Base-by-base conservation (phyloP, 2,113 vertebrate genomes). In the Megaceryle maxima region DNA sequence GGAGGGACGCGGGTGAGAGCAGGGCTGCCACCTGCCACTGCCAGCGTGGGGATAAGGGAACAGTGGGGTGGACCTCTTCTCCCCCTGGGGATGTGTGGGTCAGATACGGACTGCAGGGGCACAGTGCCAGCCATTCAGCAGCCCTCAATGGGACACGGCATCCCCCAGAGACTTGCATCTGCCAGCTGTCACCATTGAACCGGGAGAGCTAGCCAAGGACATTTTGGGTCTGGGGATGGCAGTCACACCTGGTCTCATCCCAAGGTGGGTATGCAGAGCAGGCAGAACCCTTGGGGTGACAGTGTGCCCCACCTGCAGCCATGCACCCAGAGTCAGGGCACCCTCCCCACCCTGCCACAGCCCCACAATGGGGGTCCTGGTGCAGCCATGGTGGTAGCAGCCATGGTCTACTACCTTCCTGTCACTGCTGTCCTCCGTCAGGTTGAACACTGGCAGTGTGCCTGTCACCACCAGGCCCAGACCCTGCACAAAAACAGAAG, bases 381-480 rank as follows among this genome's bases (percentile, higher is more conserved):
- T 26, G 33, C 35, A 68, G 75, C 44, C 82, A 77, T 73, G 28
- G 10, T 2, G 26, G 66, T 68, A 26, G 44, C 59, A 93, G 60
- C 62, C 57, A 75, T 25, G n/a, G 66, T n/a, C 16, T 90, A 94
- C 44, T 95, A 98, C 97, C 98, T 98, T 99, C 98, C 99, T 99
- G 97, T 98, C 94, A 56, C 98, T 98, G 16, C 96, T 97, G 67
- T 99, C 99, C 87, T 98, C 98, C 0, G 99, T 99, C 94, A 99
- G 98, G 98, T 99, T 99, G 97, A 99, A 99, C 76, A 99, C 99
- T 0, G 99, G 99, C 97, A 99, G 98, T 0, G 99, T 99, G 74
- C 99, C 99, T 1, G 99, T 99, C 96, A 99, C 99, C 96, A 99
- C 99, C 50, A 99, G 97, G 22, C 99, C 99, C 97, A 99, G 98